A percentile compares a stretch with the other conserved stretches of the same genome.
Evolutionary conservation across 2,888 invertebrate species (phyloP).

Genomic region (Leptura quadrifasciata): DNA sequence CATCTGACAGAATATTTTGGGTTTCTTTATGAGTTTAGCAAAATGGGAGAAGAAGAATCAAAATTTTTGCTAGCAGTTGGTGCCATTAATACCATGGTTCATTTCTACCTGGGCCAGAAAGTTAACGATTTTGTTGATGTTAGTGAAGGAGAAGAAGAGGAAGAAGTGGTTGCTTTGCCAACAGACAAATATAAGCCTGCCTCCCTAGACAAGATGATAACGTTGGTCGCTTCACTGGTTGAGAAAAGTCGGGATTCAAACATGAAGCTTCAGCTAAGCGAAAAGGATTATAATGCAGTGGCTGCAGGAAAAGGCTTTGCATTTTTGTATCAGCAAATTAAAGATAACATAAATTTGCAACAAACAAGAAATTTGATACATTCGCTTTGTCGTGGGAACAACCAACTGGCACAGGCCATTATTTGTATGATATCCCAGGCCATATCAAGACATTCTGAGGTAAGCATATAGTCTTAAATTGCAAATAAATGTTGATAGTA

Average conservation of each 20-base stretch:
- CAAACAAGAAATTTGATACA: constrained; percentile 94
- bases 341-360: constrained; percentile 93
- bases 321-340: constrained; percentile 95
- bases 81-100: constrained; percentile 92
- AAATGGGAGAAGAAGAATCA: constrained; percentile 96
- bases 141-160: constrained; percentile 85
- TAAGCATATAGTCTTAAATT: constrained; percentile 68
- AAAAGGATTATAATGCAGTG: constrained; percentile 87
- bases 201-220: constrained; percentile 96
- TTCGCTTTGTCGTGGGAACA: constrained; percentile 93
- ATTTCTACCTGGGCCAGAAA: constrained; percentile 93
- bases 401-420: constrained; percentile 90
- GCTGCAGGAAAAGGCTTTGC: constrained; percentile 95
- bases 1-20: constrained; percentile 96
- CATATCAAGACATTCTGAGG: constrained; percentile 93
- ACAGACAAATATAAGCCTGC: constrained; percentile 90
- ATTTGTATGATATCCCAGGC: constrained; percentile 93
- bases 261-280: constrained; percentile 83
- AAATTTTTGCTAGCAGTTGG: constrained; percentile 90
- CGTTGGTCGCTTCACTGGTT: constrained; percentile 89
- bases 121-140: constrained; percentile 83
- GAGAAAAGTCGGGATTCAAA: constrained; percentile 90
- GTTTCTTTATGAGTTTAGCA: constrained; percentile 93
- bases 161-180: constrained; percentile 79
- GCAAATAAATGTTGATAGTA: no score